Evolutionary conservation across 2,113 vertebrate genomes (phyloP).

Genomic region (Callorhinus ursinus): DNA sequence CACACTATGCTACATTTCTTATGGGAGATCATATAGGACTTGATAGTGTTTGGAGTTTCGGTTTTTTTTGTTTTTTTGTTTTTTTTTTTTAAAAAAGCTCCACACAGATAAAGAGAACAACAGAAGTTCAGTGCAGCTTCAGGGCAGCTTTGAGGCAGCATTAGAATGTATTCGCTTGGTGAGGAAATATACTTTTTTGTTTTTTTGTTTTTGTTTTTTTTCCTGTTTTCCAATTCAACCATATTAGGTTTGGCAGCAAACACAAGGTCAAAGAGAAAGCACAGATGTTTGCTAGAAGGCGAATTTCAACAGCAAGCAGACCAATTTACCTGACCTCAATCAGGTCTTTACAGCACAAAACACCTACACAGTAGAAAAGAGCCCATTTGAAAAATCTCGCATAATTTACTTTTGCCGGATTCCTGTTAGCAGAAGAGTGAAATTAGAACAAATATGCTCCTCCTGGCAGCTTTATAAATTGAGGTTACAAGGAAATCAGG

Average conservation of each 20-base stretch:
- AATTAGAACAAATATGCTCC: conserved; percentile 42
- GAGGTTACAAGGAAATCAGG: conserved; percentile 43
- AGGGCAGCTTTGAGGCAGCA: conserved; percentile 87
- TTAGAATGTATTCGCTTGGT: conserved; percentile 83
- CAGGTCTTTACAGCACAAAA: conserved; percentile 73
- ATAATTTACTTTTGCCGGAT: conserved; percentile 63
- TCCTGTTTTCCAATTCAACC: conserved; percentile 83
- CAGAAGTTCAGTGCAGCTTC: conserved; percentile 86
- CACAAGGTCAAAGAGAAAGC: conserved; percentile 84
- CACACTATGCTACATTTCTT: conserved; percentile 86
- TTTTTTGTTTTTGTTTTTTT: conserved; percentile 45
- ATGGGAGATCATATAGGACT: conserved; percentile 81
- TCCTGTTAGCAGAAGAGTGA: conserved; percentile 41
- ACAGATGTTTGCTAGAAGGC: conserved; percentile 86
- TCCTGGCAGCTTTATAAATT: conserved; percentile 63
- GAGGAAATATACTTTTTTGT: conserved; percentile 80
- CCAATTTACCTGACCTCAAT: conserved; percentile 77
- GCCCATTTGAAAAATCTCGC: conserved; percentile 67
- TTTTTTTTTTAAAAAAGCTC: conserved; percentile 39
- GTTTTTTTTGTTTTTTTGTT: neutral
- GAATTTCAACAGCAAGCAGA: conserved; percentile 85
- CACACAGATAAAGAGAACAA: conserved; percentile 82
- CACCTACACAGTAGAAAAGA: conserved; percentile 31
- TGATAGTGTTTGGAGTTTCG: conserved; percentile 70
- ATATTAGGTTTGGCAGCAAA: conserved; percentile 85